Conservation (phyloP, 1,140 invertebrate species). For the Agrypnia vestita region DNA sequence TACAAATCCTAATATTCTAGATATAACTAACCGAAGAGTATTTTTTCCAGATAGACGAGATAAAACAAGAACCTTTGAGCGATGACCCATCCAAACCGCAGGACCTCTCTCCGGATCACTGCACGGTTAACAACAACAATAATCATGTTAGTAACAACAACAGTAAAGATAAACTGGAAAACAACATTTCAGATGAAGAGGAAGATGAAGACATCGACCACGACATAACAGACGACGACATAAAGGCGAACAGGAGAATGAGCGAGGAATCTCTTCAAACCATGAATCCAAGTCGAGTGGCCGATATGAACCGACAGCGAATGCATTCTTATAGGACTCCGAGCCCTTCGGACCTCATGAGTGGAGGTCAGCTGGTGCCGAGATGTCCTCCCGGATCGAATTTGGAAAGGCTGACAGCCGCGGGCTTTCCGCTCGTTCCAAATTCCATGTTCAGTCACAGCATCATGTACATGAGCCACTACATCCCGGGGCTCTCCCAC, state of each 20-base stretch:
- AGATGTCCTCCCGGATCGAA: constrained; percentile 62
- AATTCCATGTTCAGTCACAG: constrained; percentile 89
- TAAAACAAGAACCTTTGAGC: constrained; percentile 73
- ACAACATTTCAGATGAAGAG: constrained; percentile 68
- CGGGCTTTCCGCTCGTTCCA: constrained; percentile 84
- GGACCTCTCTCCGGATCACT: constrained; percentile 67
- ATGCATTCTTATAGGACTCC: constrained; percentile 63
- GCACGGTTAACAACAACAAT: constrained; percentile 71
- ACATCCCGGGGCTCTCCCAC: constrained; percentile 78
- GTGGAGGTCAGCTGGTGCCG: constrained; percentile 62
- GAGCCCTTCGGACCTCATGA: constrained; percentile 65
- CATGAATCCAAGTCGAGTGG: constrained; percentile 59
- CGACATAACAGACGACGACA: constrained; percentile 56
- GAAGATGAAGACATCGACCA: constrained; percentile 61
- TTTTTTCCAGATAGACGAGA: constrained; percentile 67
- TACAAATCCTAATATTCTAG: not conserved
- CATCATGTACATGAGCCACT: constrained; percentile 94
- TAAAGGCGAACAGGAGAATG: constrained; percentile 51
- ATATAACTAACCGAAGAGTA: constrained; percentile 25
- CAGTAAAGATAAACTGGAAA: constrained; percentile 73
- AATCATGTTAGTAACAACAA: constrained; percentile 69
- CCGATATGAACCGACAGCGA: constrained; percentile 66
- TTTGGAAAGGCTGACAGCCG: constrained; percentile 72
- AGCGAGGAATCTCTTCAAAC: constrained; percentile 61
- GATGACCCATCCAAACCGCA: constrained; percentile 70